Base-by-base conservation (phyloP, 37 sponge, comb jelly and placozoan species). In the Cladorhizidae sp. region DNA sequence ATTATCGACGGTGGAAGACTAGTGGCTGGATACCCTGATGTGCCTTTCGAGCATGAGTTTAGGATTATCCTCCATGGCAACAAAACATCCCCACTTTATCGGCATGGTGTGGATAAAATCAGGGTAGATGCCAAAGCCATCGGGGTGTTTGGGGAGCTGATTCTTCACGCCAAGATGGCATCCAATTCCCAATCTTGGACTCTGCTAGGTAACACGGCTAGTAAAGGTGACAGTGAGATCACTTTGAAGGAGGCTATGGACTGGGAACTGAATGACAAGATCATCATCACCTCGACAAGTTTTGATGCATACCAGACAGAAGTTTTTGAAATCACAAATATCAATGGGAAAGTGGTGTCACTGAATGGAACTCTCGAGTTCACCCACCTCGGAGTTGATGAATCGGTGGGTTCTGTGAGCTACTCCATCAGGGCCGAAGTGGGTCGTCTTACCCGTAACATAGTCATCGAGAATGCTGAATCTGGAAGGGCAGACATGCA, bases 261-360 rank as follows among this genome's bases (percentile, higher is more conserved):
- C 57, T 94, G 95, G 95, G 23, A 80, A 38, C 45, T 72, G 21
- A 89, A 86, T 0, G 91, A 90, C 23, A 77, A 79, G 72, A 94
- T 97, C 67, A 87, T 94, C 18, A 85, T 97, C 25, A 88, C 91
- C 5, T 87, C 95, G 29, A 92, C 98, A 17, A 87, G 90, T 20
- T 97, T 72, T 75, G 86, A 94, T 23, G 88, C 87, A 3, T 45
- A 32, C 32, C 77, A 97, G 62, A 85, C 92, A 11, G 98, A 97
- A 78, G 88, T 77, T 40, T 64, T 70, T 29, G 57, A 54, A 3
- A 88, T 94, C 50, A 32, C 38, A 8, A 50, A 52, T 29, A 65
- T 92, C 5, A 59, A 64, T 59, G 76, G 61, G 43, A 65, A 37
- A 14, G 79, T 81, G 12, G 55, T 85, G 20, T 79, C 74, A 14